These are phyloP conservation scores for Tamandua tetradactyla DNA, from an alignment of 2,797 vertebrate genomes.

Conservation along the genomic window DNA sequence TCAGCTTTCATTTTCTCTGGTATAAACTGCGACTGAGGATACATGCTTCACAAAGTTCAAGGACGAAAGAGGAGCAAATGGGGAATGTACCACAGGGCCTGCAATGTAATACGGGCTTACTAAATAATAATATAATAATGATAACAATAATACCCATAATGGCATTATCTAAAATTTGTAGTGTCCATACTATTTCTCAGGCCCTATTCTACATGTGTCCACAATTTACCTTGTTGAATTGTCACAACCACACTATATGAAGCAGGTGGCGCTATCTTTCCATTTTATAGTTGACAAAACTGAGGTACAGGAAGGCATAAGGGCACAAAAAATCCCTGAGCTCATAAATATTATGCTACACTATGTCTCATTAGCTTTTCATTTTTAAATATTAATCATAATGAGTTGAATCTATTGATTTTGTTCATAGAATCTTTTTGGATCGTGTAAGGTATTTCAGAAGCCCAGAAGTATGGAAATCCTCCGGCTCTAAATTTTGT, in stretches of 20 bases:
- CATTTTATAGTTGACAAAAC: not conserved
- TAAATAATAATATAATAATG: not conserved
- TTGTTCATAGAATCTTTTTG: slow-evolving; percentile 4
- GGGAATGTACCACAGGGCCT: not conserved
- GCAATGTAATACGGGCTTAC: not conserved
- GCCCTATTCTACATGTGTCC: not conserved
- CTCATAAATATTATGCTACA: not conserved
- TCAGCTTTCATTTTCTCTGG: not conserved
- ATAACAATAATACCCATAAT: not conserved
- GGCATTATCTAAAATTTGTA: not conserved
- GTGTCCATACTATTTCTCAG: too few relatives aligned
- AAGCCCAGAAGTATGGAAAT: not conserved
- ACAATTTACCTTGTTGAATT: not conserved
- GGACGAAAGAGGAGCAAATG: not conserved
- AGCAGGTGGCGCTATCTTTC: not conserved
- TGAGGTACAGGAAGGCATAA: not conserved
- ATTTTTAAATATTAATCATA: not conserved
- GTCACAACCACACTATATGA: not conserved
- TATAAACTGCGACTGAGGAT: not conserved
- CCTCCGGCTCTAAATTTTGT: slow-evolving; percentile 5
- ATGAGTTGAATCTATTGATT: not conserved
- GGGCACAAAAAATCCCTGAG: not conserved
- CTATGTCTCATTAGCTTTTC: not conserved
- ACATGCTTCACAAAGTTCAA: not conserved
- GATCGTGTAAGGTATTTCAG: not conserved